phyloP scores from a whole-genome alignment of 1,140 invertebrate genomes.

The Aphidius gifuensis region DNA sequence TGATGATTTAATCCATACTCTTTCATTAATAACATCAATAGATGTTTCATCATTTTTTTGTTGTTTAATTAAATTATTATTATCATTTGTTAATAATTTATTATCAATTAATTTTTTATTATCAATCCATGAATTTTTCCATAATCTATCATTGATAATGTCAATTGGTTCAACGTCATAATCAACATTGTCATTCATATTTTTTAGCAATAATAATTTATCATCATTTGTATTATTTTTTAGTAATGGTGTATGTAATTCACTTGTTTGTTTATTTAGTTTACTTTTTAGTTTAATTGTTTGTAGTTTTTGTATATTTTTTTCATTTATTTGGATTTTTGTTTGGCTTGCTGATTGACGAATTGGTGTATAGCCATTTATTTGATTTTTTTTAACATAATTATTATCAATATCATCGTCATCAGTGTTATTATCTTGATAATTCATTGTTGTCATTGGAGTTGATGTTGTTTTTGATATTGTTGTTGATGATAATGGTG shows the following conservation, averaged over 20 bases:
- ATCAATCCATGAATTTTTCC: constrained; percentile 46
- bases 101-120: constrained; percentile 25
- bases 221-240: constrained; percentile 21
- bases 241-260: constrained; percentile 3
- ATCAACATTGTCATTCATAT: background rate
- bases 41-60: constrained; percentile 20
- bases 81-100: constrained; percentile 10
- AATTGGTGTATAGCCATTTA: background rate
- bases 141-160: constrained; percentile 49
- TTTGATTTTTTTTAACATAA: no score
- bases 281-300: constrained; percentile 8
- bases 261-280: constrained; percentile 7
- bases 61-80: background rate
- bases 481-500: background rate
- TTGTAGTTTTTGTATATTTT: constrained; percentile 17
- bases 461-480: background rate
- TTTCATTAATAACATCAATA: constrained; percentile 49
- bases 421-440: no score
- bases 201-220: constrained; percentile 5
- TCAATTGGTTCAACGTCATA: constrained; percentile 33
- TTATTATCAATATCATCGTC: no score
- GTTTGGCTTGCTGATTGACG: background rate
- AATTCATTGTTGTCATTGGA: background rate
- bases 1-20: constrained; percentile 41
- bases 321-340: constrained; percentile 9